A percentile compares a stretch with the other conserved stretches of the same genome.
Evolutionary conservation across 2,113 vertebrate genomes (phyloP).

Genomic region (Callocephalon fimbriatum): DNA sequence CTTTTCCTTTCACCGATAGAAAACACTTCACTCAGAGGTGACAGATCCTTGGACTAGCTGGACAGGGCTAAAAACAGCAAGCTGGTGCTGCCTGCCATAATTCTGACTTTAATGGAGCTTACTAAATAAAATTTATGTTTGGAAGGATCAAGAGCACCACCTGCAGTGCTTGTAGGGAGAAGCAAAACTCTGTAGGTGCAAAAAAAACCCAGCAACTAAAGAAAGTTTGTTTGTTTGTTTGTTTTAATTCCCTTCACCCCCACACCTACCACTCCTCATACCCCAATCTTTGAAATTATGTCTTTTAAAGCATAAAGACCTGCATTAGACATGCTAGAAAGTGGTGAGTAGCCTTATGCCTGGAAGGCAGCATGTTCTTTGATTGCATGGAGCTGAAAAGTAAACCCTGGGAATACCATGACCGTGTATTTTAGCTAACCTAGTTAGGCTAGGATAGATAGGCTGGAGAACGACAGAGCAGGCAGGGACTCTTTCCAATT

Average conservation of each 20-base stretch:
- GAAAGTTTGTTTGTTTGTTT: neutral
- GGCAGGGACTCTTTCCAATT: neutral
- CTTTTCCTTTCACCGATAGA: neutral
- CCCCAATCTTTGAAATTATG: neutral
- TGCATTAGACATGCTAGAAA: neutral
- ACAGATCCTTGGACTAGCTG: neutral
- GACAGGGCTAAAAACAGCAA: neutral
- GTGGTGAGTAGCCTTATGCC: neutral
- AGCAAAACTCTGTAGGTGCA: neutral
- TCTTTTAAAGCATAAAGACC: neutral
- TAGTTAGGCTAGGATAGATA: neutral
- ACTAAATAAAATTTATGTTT: neutral
- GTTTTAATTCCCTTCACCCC: neutral
- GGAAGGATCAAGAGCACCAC: slow-evolving; percentile 48
- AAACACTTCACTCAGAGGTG: neutral
- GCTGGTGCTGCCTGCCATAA: neutral
- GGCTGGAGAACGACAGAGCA: neutral
- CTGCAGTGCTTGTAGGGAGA: neutral
- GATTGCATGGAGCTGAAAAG: neutral
- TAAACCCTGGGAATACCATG: neutral
- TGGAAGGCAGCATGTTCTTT: neutral
- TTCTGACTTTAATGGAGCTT: neutral
- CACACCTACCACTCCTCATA: neutral
- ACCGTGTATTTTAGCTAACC: neutral
- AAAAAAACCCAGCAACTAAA: neutral